Base-by-base conservation (phyloP, 2,797 vertebrate species). In the Chelmon rostratus region DNA sequence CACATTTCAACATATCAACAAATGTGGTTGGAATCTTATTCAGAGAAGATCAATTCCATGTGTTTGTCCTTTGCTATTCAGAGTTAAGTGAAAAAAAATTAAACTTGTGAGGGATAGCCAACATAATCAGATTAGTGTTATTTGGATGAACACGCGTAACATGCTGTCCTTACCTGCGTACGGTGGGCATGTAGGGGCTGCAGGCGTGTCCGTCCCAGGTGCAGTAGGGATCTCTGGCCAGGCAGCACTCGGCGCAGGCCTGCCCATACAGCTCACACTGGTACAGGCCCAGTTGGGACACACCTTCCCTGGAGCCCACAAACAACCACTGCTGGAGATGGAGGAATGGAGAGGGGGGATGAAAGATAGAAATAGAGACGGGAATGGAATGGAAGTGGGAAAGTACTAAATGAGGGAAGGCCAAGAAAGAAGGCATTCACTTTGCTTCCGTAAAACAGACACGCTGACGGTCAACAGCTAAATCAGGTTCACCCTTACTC, bases 161-260 rank as follows among this genome's bases (percentile, higher is more conserved):
- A 28, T 11, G 4, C 12, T 3, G 1, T n/a, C 3, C 23, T 2
- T 85, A 93, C 93, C 92, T 92, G 86, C 91, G 91, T 12, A 93
- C 88, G 0, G 93, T 90, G 79, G 95, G 94, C 92, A 95, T 94
- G 90, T 88, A 96, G 23, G 95, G 94, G 86, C 95, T 91, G 71
- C 97, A 97, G 81, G 93, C 93, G 56, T 92, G 95, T 68, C 97
- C 90, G 1, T 97, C 96, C 97, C 97, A 97, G 78, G 96, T 97
- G 91, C 97, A 97, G 91, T 97, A 97, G 0, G 97, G 97, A 75
- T 97, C 97, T 81, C 96, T 93, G 81, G 96, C 96, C 64, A 97
- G 87, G 92, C 97, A 97, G 92, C 97, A 97, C 78, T 97, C 96
- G 0, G 95, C 94, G 4, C 97, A 97, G 49, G 93, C 95, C 90